Conservation (phyloP, 2,888 invertebrate species). For the Platycnemis pennipes region DNA sequence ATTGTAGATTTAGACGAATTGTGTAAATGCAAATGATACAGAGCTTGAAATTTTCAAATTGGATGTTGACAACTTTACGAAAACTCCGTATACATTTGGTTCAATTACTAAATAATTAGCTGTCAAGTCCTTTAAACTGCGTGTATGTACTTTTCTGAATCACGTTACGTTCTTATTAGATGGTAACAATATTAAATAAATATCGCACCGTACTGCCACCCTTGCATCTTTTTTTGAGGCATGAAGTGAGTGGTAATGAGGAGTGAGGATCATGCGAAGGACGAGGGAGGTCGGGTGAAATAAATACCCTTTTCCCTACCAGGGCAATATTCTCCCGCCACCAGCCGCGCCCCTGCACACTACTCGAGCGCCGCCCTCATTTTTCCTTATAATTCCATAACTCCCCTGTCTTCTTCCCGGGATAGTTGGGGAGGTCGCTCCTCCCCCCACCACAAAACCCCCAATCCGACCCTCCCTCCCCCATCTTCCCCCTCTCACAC, state of each 20-base stretch:
- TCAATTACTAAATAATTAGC: too few relatives aligned
- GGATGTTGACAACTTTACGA: too few relatives aligned
- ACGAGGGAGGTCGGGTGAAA: not conserved
- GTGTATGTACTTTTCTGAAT: too few relatives aligned
- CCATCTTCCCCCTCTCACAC: not conserved
- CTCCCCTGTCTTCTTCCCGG: slow-evolving; percentile 13
- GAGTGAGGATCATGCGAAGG: not conserved
- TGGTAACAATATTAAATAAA: too few relatives aligned
- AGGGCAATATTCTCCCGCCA: slow-evolving; percentile 15
- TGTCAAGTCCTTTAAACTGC: too few relatives aligned
- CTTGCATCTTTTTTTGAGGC: too few relatives aligned
- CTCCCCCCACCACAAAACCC: not conserved
- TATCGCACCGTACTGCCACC: too few relatives aligned
- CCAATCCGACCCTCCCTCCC: not conserved
- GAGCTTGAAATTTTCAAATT: too few relatives aligned
- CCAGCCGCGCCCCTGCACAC: not conserved
- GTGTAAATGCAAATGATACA: too few relatives aligned
- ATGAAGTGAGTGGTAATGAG: not conserved
- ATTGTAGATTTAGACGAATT: too few relatives aligned
- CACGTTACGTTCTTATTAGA: too few relatives aligned
- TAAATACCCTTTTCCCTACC: slow-evolving; percentile 48
- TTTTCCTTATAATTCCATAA: slow-evolving; percentile 62
- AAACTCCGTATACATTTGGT: too few relatives aligned
- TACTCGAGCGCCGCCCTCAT: slow-evolving; percentile 32
- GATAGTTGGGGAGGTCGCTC: not conserved